phyloP scores from a whole-genome alignment of 2,113 vertebrate genomes.

The Synchiropus splendidus region DNA sequence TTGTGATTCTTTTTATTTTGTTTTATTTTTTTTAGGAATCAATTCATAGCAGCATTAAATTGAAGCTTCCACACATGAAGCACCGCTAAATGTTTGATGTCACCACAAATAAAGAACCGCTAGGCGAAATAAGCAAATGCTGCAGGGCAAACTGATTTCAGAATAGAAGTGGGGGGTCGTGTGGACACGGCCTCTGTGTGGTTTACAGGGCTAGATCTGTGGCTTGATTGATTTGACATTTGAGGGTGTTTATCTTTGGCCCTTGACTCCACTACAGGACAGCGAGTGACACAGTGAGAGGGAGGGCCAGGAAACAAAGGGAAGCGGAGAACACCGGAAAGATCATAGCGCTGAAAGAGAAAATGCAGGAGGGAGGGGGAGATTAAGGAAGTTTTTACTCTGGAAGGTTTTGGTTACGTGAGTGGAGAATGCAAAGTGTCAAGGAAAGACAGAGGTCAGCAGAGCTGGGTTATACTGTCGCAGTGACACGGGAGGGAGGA shows the following conservation, averaged over 20 bases:
- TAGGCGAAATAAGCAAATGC: no score
- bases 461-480: constrained; percentile 38
- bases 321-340: constrained; percentile 16
- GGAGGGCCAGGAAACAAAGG: constrained; percentile 8
- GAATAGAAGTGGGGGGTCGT: no score
- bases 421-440: constrained; percentile 56
- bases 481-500: constrained; percentile 46
- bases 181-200: no score
- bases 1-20: no score
- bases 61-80: no score
- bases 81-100: no score
- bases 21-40: no score
- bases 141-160: no score
- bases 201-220: constrained; percentile 11
- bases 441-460: constrained; percentile 25
- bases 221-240: constrained; percentile 30
- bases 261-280: constrained; percentile 32
- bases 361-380: constrained; percentile 8
- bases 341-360: constrained; percentile 35
- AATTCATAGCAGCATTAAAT: no score
- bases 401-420: constrained; percentile 50
- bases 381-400: constrained; percentile 35
- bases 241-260: constrained; percentile 38
- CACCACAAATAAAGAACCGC: no score
- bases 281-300: constrained; percentile 8